These are phyloP conservation scores for Aricia artaxerxes DNA, from an alignment of 2,888 invertebrate species.

Conservation along the genomic window DNA sequence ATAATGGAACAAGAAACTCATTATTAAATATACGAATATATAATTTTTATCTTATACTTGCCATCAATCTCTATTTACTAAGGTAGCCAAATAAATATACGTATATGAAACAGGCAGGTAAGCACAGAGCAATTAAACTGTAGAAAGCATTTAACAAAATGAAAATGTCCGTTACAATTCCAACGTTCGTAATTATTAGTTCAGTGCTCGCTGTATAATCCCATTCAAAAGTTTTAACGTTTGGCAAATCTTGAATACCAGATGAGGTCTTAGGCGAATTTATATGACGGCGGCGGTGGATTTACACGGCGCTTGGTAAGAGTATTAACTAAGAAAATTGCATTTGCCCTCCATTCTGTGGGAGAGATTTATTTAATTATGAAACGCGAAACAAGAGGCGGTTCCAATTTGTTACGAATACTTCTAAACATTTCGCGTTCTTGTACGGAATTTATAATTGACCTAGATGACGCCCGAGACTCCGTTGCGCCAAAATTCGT, in stretches of 20 bases:
- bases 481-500: too few species aligned
- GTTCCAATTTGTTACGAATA: constrained; percentile 13
- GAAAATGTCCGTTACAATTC: constrained; percentile 24
- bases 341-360: constrained; percentile 23
- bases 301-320: constrained; percentile 24
- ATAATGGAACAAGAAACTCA: too few species aligned
- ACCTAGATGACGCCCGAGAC: too few species aligned
- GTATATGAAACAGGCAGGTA: not conserved
- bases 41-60: too few species aligned
- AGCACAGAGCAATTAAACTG: not conserved
- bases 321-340: constrained; percentile 25
- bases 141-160: not conserved
- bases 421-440: not conserved
- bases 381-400: constrained; percentile 3
- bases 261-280: constrained; percentile 30
- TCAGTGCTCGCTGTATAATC: constrained; percentile 18
- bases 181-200: constrained; percentile 24
- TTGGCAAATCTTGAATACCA: constrained; percentile 26
- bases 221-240: constrained; percentile 31
- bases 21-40: too few species aligned
- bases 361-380: constrained; percentile 24
- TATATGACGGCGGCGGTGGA: constrained; percentile 29
- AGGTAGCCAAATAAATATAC: not conserved
- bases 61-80: not conserved
- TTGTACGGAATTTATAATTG: not conserved